Evolutionary conservation across 2,797 vertebrate genomes (phyloP).

Genomic region (Pantherophis alleghaniensis): DNA sequence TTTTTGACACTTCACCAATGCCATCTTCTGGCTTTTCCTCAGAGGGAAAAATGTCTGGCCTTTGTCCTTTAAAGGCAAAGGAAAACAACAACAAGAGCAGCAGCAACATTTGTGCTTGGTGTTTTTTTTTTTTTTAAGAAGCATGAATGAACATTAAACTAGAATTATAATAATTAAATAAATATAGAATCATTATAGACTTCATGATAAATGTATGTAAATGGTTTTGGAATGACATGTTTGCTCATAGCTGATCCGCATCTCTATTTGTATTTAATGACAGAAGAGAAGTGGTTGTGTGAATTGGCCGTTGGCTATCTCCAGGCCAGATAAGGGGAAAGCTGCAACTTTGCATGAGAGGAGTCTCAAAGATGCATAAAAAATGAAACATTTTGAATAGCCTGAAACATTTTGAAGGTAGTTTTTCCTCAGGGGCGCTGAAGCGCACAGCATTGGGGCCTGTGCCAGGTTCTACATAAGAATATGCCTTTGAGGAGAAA

Average conservation of each 20-base stretch:
- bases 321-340: background rate
- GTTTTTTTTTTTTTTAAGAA: background rate
- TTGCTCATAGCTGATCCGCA: background rate
- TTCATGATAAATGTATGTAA: background rate
- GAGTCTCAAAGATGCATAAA: background rate
- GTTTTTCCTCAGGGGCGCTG: background rate
- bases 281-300: background rate
- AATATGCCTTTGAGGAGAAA: background rate
- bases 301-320: slow-evolving; percentile 48
- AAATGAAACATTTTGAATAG: slow-evolving; percentile 13
- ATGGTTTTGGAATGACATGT: background rate
- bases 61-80: slow-evolving; percentile 28
- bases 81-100: background rate
- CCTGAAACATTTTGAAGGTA: background rate
- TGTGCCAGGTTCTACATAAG: background rate
- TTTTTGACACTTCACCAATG: slow-evolving; percentile 61
- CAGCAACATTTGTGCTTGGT: background rate
- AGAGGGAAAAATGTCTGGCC: slow-evolving; percentile 48
- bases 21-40: slow-evolving; percentile 40
- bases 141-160: slow-evolving; percentile 41
- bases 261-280: background rate
- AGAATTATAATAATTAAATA: background rate
- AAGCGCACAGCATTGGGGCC: background rate
- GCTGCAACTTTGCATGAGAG: background rate
- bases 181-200: slow-evolving; percentile 1